A percentile compares a stretch with the other conserved stretches of the same genome.
phyloP scores from a whole-genome alignment of 1,140 invertebrate genomes.

The Drosophila sechellia region DNA sequence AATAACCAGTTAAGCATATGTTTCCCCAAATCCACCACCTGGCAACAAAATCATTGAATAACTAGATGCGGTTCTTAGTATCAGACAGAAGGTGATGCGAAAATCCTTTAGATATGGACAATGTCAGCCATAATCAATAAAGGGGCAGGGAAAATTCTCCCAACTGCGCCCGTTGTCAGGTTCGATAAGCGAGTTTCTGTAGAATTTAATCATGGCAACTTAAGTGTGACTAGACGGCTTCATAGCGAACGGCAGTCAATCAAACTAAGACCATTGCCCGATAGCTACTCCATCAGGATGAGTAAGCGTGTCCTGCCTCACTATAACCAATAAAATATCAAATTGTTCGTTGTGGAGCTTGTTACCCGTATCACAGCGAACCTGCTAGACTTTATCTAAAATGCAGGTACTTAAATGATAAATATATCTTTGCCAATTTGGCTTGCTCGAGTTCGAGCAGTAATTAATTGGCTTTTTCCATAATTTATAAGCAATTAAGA shows the following conservation, averaged over 20 bases:
- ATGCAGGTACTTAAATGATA: not conserved
- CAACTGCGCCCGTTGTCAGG: no score
- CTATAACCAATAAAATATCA: not conserved
- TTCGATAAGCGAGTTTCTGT: conserved; percentile 60
- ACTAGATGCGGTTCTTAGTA: conserved; percentile 31
- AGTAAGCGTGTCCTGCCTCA: conserved; percentile 12
- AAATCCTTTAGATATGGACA: conserved; percentile 54
- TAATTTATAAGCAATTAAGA: no score
- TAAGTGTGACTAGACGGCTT: conserved; percentile 57
- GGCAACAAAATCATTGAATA: conserved; percentile 53
- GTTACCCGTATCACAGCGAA: not conserved
- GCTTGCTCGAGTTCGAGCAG: no score
- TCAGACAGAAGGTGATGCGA: conserved; percentile 44
- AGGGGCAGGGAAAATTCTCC: not conserved
- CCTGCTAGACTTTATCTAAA: not conserved
- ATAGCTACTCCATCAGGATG: conserved; percentile 15
- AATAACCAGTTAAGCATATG: not conserved
- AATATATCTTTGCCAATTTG: not conserved
- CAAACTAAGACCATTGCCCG: conserved; percentile 30
- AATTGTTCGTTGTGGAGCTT: not conserved
- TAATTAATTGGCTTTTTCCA: no score
- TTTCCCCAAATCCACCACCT: conserved; percentile 34
- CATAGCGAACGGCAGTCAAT: conserved; percentile 54
- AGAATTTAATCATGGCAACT: conserved; percentile 54
- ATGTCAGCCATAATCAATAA: conserved; percentile 34